Base-by-base conservation (phyloP, 2,113 vertebrate genomes). In the Otus sunia region DNA sequence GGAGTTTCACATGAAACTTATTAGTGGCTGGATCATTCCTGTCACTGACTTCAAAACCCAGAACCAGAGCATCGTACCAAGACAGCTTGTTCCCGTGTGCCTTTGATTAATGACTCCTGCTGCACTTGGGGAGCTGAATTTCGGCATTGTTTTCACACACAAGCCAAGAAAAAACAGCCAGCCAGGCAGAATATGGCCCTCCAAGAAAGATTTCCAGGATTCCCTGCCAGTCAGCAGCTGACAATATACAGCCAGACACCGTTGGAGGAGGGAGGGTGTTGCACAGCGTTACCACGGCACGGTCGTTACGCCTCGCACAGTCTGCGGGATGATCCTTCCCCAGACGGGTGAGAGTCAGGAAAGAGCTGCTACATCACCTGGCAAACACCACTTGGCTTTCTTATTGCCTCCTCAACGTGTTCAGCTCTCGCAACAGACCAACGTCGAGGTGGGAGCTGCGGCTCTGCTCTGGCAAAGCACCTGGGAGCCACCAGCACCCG, bases 401-500 rank as follows among this genome's bases (percentile, higher is more conserved):
- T 22, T 3, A 7, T 1, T 16, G 82, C 36, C 37, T n/a, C 47
- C 52, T 50, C 2, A 3, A 34, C 3, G 5, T 5, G 0, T 3
- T 27, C 76, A 34, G 73, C 68, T 55, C 73, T 22, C 7, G 0
- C 3, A 5, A 74, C 56, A 49, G 14, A 18, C 12, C 10, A 1
- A 20, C 4, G 1, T 11, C 5, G 2, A 8, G 1, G 3, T 2
- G 53, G 83, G 25, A 77, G 85, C 59, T 18, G 53, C 4, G 2
- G 25, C 80, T 43, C 49, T 19, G 63, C 2, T 9, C 43, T 41
- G 34, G 47, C 43, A 68, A 50, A 47, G 73, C 39, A 6, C 37
- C 45, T 6, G 15, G 36, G 60, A 89, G 56, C 56, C 0, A 55
- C 56, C 2, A 0, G 37, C 22, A 1, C 11, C 43, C 12, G 0